Base-by-base conservation (phyloP, 2,888 invertebrate genomes). In the Drosophila quinaria region DNA sequence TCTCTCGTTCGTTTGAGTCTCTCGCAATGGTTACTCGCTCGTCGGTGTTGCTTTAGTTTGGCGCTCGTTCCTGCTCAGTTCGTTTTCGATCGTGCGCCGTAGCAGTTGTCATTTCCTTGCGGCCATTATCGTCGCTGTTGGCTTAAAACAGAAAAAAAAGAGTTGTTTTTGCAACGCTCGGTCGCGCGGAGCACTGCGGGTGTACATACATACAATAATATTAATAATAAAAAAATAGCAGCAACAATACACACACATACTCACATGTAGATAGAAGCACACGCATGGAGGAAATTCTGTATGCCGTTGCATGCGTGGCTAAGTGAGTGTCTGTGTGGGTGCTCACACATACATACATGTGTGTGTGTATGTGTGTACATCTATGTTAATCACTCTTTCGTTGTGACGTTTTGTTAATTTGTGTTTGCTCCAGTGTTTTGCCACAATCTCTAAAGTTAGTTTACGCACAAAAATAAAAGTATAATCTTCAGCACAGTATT, bases 51-150 rank as follows among this genome's bases (percentile, higher is more conserved):
- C 50, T 62, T 66, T 33, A 52, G 50, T 49, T 71, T 71, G 58
- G 54, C 41, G 54, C 13, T 47, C 49, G 47, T 52, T 70, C 37
- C 39, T 59, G 51, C 59, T 70, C 74, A 87, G 91, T 90, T 81
- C 75, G 78, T 81, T 81, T 90, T 82, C 68, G 85, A 85, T 89
- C 91, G 90, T 83, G 87, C 74, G 79, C 76, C 83, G 79, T 64
- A 82, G 78, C 85, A 75, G 91, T 87, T 79, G 87, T 86, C 71
- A 70, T 72, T 80, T 62, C 50, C 58, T 71, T 60, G 69, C 70
- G 67, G 54, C 44, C 55, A 55, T 73, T 67, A 63, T 58, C 67
- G 70, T 69, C 52, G 64, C 62, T 56, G 70, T 62, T 72, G 52
- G 67, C 66, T 61, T 73, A 50, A 49, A 70, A 58, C 50, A 54